phyloP scores from a whole-genome alignment of 1,140 invertebrate genomes.

The Leptinotarsa undecemlineata region DNA sequence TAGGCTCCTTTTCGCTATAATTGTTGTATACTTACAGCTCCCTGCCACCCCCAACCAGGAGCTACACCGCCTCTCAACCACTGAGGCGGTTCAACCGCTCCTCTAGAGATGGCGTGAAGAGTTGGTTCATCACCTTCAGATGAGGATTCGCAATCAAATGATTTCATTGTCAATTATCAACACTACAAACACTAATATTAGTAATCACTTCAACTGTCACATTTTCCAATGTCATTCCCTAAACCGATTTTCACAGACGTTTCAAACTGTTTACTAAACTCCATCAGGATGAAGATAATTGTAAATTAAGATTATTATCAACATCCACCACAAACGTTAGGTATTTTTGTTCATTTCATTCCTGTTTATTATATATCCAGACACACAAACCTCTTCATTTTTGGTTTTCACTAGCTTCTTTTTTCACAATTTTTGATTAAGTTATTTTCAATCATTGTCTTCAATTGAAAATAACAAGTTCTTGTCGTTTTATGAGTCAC shows the following conservation, averaged over 20 bases:
- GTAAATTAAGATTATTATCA: too few relatives aligned
- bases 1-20: background rate
- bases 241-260: too few relatives aligned
- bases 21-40: constrained; percentile 44
- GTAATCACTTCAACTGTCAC: background rate
- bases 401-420: too few relatives aligned
- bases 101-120: constrained; percentile 51
- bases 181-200: constrained; percentile 10
- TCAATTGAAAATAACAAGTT: too few relatives aligned
- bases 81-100: constrained; percentile 46
- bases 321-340: too few relatives aligned
- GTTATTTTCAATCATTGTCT: too few relatives aligned
- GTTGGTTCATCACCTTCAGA: constrained; percentile 54
- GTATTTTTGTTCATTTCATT: too few relatives aligned
- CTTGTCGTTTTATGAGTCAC: background rate
- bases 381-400: too few relatives aligned
- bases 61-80: constrained; percentile 46
- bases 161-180: constrained; percentile 49
- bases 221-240: background rate
- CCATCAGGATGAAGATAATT: too few relatives aligned
- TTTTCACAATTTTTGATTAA: too few relatives aligned
- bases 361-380: too few relatives aligned
- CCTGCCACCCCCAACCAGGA: constrained; percentile 52
- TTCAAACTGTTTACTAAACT: too few relatives aligned
- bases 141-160: constrained; percentile 55